Base-by-base conservation (phyloP, 2,888 invertebrate species). In the Formica aserva region DNA sequence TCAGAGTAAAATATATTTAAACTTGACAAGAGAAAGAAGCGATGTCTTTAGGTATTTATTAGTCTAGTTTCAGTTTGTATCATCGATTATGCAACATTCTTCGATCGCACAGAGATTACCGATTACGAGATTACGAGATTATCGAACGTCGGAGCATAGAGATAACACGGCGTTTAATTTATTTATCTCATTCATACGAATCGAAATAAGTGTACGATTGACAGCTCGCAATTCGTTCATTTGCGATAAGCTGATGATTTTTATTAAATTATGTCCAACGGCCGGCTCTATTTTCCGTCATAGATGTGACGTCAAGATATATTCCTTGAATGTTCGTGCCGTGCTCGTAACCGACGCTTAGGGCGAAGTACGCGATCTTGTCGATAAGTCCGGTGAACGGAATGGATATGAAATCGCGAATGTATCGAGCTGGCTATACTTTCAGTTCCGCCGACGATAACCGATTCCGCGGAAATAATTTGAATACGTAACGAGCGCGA, bases 401-500 rank as follows among this genome's bases (percentile, higher is more conserved):
- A 78, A 60, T 45, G 41, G 35, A 78, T 32, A n/a, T 52, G 52
- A n/a, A 45, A 60, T 45, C n/a, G 15, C 32, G 38, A 57, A 66
- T 41, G 35, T 6, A 38, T 3, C 41, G 67, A 57, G 67, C 32
- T 48, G 41, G 13, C 32, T 45, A 32, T 60, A 78, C 45, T 69
- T 69, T 60, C 32, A 69, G 60, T 67, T 74, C 48, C 35, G 75
- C 38, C 15, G 38, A 38, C 62, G 26, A 62, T 55, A 57, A 65
- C 57, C 26, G 48, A 69, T 57, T 84, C 41, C 84, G 76, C 65
- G 82, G 26, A 62, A 84, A 84, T 83, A 32, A 87, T 86, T 88
- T 57, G 65, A 83, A 86, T 81, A 74, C 72, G 29, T 57, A 67
- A 11, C 82, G 38, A 52, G n/a, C 69, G 77, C 62, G 48, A 60